Evolutionary conservation across 2,797 vertebrate genomes (phyloP), one percentile per base, ranked within the genome.

Genomic region (Meriones psammophilus): DNA sequence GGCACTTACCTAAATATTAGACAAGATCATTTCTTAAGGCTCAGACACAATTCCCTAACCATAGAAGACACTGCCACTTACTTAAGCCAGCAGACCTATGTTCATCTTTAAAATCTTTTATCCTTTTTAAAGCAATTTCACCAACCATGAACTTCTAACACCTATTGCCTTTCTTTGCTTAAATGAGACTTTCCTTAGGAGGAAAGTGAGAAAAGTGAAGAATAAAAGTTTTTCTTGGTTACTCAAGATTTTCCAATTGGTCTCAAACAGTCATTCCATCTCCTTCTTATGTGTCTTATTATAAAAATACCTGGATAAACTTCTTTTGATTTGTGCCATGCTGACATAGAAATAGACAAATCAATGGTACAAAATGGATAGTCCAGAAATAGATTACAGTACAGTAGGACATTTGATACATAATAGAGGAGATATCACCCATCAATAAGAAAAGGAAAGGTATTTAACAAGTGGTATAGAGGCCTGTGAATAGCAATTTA

Each of bases 381-480:
- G 46, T 62, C 69, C 71, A 88, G 36, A 92, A 97, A 91, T 76
- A 87, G 26, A 95, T 79, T 46, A 24, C 64, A 73, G 28, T 66
- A 68, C 60, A 20, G 58, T 69, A 85, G 86, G n/a, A 64, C 66
- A 91, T 95, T 93, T 95, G 92, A 94, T 92, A 33, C 42, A 71
- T 91, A 92, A 91, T 92, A 93, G 95, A 88, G 30, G 78, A 95
- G 92, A 90, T 88, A 93, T 88, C 33, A 50, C 20, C 62, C 84
- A 90, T 90, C 64, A 86, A 79, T 66, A n/a, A 79, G 68, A 84
- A 94, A 93, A 88, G 85, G 84, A 88, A 92, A 39, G 58, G 90
- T 90, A 86, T 92, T 96, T 93, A 96, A 90, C 68, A 92, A 95
- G 81, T 91, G 88, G 30, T 90, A 10, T 89, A 74, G 62, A 78